Base-by-base conservation (phyloP, 2,797 vertebrate species). In the Cossypha polioptera region DNA sequence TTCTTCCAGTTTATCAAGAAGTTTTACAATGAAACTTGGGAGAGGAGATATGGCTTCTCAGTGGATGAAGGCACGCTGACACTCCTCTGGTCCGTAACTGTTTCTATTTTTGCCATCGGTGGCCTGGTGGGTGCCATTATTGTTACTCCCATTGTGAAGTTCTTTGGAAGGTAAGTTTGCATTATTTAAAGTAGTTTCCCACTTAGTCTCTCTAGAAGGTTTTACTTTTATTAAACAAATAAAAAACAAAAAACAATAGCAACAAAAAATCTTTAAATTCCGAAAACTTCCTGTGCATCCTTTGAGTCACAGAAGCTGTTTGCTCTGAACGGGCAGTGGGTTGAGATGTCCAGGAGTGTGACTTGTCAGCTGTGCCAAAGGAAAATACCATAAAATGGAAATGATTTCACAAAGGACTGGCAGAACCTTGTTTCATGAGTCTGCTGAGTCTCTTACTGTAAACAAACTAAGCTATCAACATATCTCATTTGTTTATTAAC, bases 61-160 rank as follows among this genome's bases (percentile, higher is more conserved):
- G 83, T 98, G 15, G 89, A 97, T 59, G 93, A 91, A 3, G 96
- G 98, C 73, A 98, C 97, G 0, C 72, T 98, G 84, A 99, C 98
- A 1, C 96, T 99, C 51, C 98, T 99, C 40, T 99, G 99, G 99
- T 99, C 99, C 8, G 31, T 99, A 96, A 99, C 99, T 0, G 99
- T 99, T 86, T 99, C 99, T 79, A 98, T 99, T 96, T 99, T 99
- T 91, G 98, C 99, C 53, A 98, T 99, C 2, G 99, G 99, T 67
- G 99, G 99, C 61, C 98, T 99, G 55, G 78, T 98, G 35, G 99
- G 99, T 84, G 97, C 99, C 0, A 83, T 99, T 14, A 96, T 97
- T 10, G 98, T 98, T 65, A 98, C 98, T 20, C 90, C 98, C 48
- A 97, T 98, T 43, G 98, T 99, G 78, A 99, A 98, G 95, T 93